A percentile compares a stretch with the other conserved stretches of the same genome.
Conservation (phyloP, 2,888 invertebrate genomes). For the Napeogenes inachia region DNA sequence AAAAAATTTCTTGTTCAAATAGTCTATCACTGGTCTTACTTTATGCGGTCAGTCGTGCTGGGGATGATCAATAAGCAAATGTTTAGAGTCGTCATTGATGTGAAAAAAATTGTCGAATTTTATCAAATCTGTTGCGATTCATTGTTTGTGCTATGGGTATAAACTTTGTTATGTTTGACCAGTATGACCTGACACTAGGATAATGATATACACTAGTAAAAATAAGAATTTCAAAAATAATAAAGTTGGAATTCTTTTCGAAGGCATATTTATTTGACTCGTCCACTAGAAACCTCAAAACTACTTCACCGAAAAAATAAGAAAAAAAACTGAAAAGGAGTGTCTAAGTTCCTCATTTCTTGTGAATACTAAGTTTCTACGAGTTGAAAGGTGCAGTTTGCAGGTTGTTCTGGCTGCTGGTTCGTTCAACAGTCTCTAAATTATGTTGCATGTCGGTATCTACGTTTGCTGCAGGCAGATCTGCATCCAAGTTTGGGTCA, state of each 20-base stretch:
- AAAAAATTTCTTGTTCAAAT: conserved; percentile 32
- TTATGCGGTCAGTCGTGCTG: conserved; percentile 38
- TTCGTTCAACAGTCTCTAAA: not conserved
- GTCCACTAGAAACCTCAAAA: conserved; percentile 34
- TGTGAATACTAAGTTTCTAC: conserved; percentile 36
- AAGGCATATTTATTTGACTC: conserved; percentile 36
- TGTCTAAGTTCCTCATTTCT: conserved; percentile 39
- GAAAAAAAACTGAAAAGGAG: conserved; percentile 41
- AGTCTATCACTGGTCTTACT: conserved; percentile 38
- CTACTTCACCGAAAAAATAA: conserved; percentile 39
- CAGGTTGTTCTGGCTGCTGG: conserved; percentile 35
- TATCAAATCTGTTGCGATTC: conserved; percentile 38
- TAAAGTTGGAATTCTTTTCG: conserved; percentile 39
- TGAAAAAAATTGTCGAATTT: conserved; percentile 36
- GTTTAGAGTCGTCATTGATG: conserved; percentile 25
- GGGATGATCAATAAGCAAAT: conserved; percentile 30
- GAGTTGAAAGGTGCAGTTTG: conserved; percentile 36
- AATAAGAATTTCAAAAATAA: too few relatives aligned
- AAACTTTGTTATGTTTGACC: too few relatives aligned
- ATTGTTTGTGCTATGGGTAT: conserved; percentile 27
- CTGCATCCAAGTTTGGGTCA: too few relatives aligned
- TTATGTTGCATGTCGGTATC: too few relatives aligned
- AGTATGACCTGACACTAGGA: too few relatives aligned
- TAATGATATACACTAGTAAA: too few relatives aligned
- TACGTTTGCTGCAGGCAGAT: too few relatives aligned